A percentile compares a stretch with the other conserved stretches of the same genome.
These are phyloP conservation scores for Tetramorium bicarinatum DNA, from an alignment of 2,888 invertebrate genomes.

Conservation along the genomic window DNA sequence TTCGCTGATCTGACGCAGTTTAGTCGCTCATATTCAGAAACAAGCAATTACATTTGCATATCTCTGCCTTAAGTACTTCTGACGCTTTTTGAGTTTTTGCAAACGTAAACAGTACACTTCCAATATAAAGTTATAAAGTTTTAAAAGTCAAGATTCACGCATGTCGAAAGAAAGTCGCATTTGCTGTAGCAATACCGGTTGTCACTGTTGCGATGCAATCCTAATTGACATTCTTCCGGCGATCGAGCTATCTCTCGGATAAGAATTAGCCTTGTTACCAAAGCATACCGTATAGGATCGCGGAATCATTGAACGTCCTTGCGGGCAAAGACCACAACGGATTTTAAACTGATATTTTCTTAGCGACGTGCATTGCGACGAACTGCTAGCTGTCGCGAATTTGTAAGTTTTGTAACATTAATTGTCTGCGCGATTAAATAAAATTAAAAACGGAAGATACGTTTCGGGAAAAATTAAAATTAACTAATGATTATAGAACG, in stretches of 20 bases:
- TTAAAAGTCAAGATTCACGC: background rate
- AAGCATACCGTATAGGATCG: background rate
- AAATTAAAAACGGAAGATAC: background rate
- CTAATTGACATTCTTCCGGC: background rate
- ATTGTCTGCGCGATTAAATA: background rate
- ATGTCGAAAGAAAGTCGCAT: background rate
- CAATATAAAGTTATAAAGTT: background rate
- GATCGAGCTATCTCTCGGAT: background rate
- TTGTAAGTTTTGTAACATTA: background rate
- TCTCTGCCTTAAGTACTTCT: slow-evolving; percentile 2
- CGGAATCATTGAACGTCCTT: background rate
- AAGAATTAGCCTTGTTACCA: slow-evolving; percentile 11
- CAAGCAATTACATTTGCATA: slow-evolving; percentile 21
- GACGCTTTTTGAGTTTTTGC: background rate
- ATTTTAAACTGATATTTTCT: background rate
- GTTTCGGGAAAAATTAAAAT: background rate
- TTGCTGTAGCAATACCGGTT: background rate
- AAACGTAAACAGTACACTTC: background rate
- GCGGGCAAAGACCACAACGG: too few relatives aligned
- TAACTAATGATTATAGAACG: background rate
- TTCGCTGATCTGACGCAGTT: slow-evolving; percentile 28
- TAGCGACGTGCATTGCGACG: too few relatives aligned
- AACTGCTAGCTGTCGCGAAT: background rate
- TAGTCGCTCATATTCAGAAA: slow-evolving; percentile 20
- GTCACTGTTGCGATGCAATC: background rate